phyloP scores from a whole-genome alignment of 2,888 invertebrate species.

The Leptarthrus brevirostris region DNA sequence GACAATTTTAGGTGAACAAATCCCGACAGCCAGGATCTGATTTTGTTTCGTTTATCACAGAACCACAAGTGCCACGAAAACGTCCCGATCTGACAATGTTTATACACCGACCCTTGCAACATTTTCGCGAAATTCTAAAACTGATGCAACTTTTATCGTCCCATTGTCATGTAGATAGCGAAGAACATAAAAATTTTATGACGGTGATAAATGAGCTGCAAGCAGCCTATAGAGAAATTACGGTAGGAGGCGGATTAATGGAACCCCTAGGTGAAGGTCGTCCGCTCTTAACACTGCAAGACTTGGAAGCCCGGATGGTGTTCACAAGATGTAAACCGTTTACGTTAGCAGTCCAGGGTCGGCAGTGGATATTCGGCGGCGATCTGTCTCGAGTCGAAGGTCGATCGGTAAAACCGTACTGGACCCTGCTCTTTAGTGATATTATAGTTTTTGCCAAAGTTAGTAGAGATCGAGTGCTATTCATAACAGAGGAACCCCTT shows the following conservation, averaged over 20 bases:
- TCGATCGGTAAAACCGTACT: conserved; percentile 82
- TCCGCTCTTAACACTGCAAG: conserved; percentile 83
- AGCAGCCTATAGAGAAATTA: conserved; percentile 83
- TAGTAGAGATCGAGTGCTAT: conserved; percentile 85
- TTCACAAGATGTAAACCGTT: conserved; percentile 93
- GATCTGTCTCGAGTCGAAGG: conserved; percentile 87
- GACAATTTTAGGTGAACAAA: conserved; percentile 71
- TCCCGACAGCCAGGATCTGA: conserved; percentile 80
- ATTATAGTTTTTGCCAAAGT: conserved; percentile 87
- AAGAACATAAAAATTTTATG: conserved; percentile 66
- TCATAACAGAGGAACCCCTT: conserved; percentile 88
- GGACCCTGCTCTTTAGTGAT: conserved; percentile 87
- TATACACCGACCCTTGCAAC: conserved; percentile 86
- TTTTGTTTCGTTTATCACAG: conserved; percentile 82
- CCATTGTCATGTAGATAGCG: conserved; percentile 66
- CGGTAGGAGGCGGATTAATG: conserved; percentile 86
- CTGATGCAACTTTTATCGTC: conserved; percentile 70
- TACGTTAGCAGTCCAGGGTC: conserved; percentile 82
- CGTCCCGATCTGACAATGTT: conserved; percentile 87
- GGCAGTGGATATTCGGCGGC: conserved; percentile 92
- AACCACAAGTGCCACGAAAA: conserved; percentile 83
- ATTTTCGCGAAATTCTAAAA: conserved; percentile 76
- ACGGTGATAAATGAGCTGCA: conserved; percentile 68
- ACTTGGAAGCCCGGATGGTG: conserved; percentile 86
- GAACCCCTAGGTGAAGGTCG: conserved; percentile 86